phyloP scores from a whole-genome alignment of 2,113 vertebrate genomes.

The Eptesicus fuscus region DNA sequence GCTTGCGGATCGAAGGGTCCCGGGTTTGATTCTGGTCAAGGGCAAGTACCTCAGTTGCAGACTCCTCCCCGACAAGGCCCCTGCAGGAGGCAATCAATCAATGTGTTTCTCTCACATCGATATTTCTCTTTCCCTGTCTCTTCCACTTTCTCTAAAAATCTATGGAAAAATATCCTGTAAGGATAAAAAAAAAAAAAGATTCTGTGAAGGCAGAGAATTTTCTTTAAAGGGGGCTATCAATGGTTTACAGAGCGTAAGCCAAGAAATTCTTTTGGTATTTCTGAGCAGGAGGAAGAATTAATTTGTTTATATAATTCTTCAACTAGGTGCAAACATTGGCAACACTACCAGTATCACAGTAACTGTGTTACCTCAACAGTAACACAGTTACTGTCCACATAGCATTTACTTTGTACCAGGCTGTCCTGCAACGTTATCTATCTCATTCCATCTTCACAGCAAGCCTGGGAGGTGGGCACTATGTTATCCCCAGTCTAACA shows the following conservation, averaged over 20 bases:
- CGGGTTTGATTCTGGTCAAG: too few relatives aligned
- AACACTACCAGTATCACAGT: too few relatives aligned
- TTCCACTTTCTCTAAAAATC: too few relatives aligned
- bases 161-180: too few relatives aligned
- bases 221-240: not conserved
- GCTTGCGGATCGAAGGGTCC: too few relatives aligned
- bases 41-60: too few relatives aligned
- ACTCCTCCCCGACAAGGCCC: too few relatives aligned
- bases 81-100: too few relatives aligned
- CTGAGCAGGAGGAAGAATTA: not conserved
- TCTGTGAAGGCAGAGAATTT: not conserved
- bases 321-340: not conserved
- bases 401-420: not conserved
- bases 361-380: too few relatives aligned
- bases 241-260: not conserved
- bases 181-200: too few relatives aligned
- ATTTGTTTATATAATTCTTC: not conserved
- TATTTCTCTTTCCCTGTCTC: too few relatives aligned
- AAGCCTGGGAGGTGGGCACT: not conserved
- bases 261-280: not conserved
- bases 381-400: accelerated
- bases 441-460: not conserved
- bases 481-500: not conserved
- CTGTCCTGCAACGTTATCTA: not conserved
- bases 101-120: too few relatives aligned